phyloP scores from a whole-genome alignment of 2,888 invertebrate species.

The Eilema caniola region DNA sequence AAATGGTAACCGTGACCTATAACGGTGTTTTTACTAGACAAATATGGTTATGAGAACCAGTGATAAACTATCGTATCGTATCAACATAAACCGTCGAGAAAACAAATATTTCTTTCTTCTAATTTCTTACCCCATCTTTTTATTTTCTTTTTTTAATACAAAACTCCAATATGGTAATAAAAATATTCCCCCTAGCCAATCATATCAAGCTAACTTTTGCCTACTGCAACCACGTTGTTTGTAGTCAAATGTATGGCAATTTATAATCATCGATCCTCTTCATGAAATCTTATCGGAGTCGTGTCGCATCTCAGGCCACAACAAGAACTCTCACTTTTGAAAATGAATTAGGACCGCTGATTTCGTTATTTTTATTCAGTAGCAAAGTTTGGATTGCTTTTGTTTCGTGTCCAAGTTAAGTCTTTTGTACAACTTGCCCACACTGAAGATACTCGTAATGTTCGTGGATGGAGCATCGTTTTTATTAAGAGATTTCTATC shows the following conservation, averaged over 20 bases:
- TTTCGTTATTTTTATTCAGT: slow-evolving; percentile 81
- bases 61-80: no score
- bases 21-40: no score
- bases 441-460: slow-evolving; percentile 62
- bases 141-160: no score
- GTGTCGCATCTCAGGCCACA: slow-evolving; percentile 34
- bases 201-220: no score
- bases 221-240: no score
- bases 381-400: slow-evolving; percentile 80
- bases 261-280: neutral
- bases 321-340: slow-evolving; percentile 63
- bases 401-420: slow-evolving; percentile 64
- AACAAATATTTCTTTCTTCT: no score
- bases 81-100: no score
- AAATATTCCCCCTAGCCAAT: no score
- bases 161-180: no score
- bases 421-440: slow-evolving; percentile 61
- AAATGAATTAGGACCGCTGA: slow-evolving; percentile 74
- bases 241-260: neutral
- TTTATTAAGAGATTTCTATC: slow-evolving; percentile 75
- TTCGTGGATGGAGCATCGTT: slow-evolving; percentile 64
- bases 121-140: no score
- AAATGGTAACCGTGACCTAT: no score
- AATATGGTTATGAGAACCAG: no score
- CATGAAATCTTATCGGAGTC: slow-evolving; percentile 37